Conservation (phyloP, 1,140 invertebrate species). For the Tetranychus urticae region DNA sequence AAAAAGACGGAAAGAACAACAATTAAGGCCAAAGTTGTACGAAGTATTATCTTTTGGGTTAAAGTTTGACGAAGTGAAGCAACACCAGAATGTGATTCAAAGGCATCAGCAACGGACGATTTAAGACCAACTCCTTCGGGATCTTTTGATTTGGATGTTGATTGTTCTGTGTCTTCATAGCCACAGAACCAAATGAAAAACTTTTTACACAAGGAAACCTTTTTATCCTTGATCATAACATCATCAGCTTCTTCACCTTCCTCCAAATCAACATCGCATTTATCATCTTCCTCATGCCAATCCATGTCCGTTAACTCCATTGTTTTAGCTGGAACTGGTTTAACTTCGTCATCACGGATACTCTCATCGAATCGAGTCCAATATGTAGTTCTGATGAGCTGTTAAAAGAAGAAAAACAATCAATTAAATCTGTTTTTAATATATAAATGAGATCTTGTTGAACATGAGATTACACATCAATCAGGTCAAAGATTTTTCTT, state of each 20-base stretch:
- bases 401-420: not conserved
- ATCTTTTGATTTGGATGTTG: not conserved
- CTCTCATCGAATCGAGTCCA: conserved; percentile 11
- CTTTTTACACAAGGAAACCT: not conserved
- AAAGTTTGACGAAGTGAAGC: not conserved
- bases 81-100: not conserved
- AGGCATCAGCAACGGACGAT: not conserved
- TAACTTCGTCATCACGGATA: conserved; percentile 10
- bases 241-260: conserved; percentile 1
- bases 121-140: not conserved
- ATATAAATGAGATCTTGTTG: too few species aligned
- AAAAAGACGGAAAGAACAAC: not conserved
- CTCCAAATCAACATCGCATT: not conserved
- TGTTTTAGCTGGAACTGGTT: not conserved
- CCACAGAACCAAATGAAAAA: conserved; percentile 9
- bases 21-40: not conserved
- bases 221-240: not conserved
- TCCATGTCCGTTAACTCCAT: not conserved
- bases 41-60: not conserved
- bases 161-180: not conserved
- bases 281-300: not conserved
- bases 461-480: not conserved
- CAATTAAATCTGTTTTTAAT: too few species aligned
- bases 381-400: conserved; percentile 14
- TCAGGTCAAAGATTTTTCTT: not conserved